Evolutionary conservation across 64 coral and sea anemone species (phyloP).

Genomic region (Catalaphyllia jardinei): DNA sequence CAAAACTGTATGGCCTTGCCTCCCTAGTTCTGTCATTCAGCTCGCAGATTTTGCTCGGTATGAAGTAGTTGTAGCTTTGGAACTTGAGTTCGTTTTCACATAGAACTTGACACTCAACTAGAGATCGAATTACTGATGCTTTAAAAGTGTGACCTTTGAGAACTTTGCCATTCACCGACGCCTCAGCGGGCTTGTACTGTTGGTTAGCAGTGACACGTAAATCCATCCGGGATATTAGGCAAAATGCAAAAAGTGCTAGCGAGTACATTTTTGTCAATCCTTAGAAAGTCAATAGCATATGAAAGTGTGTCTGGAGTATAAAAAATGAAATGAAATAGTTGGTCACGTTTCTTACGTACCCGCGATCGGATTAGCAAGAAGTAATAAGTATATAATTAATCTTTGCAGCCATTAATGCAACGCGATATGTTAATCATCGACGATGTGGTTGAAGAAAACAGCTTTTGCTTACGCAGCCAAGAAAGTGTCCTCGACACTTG

Average conservation of each 20-base stretch:
- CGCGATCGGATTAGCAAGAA: too few relatives aligned
- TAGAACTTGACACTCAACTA: neutral
- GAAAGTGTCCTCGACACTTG: too few relatives aligned
- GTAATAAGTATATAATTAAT: too few relatives aligned
- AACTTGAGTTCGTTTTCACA: neutral
- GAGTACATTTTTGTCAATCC: too few relatives aligned
- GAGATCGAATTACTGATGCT: neutral
- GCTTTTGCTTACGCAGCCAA: too few relatives aligned
- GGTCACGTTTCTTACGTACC: too few relatives aligned
- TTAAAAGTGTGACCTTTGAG: neutral
- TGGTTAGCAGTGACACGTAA: neutral
- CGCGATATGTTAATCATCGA: too few relatives aligned
- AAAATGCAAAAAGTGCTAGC: neutral
- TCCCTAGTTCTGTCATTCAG: conserved; percentile 4
- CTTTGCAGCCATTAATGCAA: too few relatives aligned
- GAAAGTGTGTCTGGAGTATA: too few relatives aligned
- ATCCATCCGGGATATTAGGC: neutral
- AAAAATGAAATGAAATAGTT: too few relatives aligned
- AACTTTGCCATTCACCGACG: neutral
- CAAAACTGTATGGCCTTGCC: neutral
- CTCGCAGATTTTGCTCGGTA: neutral
- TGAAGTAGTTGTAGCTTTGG: neutral
- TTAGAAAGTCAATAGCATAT: too few relatives aligned
- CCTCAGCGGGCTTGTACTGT: neutral
- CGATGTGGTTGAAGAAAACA: too few relatives aligned